Evolutionary conservation across 2,888 invertebrate genomes (phyloP), one percentile per base, ranked within the genome.

Genomic region (Melolontha melolontha): DNA sequence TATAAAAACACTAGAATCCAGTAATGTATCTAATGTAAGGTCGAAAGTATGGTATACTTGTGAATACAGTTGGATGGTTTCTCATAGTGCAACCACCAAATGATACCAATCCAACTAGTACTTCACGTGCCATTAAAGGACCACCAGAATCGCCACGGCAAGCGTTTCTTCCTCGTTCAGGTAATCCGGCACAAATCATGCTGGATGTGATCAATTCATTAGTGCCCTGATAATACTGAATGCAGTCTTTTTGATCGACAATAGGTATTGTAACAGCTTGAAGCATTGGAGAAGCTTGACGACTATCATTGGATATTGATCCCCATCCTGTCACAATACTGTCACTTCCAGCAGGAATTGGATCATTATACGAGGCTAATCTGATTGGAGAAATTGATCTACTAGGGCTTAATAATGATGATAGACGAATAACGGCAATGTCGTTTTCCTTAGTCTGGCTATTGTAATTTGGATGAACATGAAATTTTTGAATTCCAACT

Each of bases 151-250:
- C 80, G 10, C 80, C 63, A 83, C 89, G 88, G 74, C 91, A 91
- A 52, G 91, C 87, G 75, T 91, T 91, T 76, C 87, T 87, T 41
- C 88, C 88, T 0, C 90, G 90, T 54, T 78, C 74, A 70, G 84
- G 80, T 75, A 77, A 87, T 0, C 91, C 91, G 0, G 91, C 91
- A 75, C 91, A 91, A 1, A 91, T 74, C 34, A 88, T 88, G 0
- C 87, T 82, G 47, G 10, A 41, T 2, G 12, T n/a, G 12, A 49
- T 49, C 11, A 10, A 8, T 1, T n/a, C 4, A 5, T 29, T 6
- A 2, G 8, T 1, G 4, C 0, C 10, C 1, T 0, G n/a, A 6
- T 22, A 42, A 22, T 1, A 54, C 7, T 17, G 40, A 17, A 14
- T 57, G 57, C 81, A 82, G 17, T 75, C 73, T 0, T 50, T 52